Evolutionary conservation across 2,797 vertebrate species (phyloP), one percentile per base, ranked within the genome.

Genomic region (Rhadinocentrus ornatus): DNA sequence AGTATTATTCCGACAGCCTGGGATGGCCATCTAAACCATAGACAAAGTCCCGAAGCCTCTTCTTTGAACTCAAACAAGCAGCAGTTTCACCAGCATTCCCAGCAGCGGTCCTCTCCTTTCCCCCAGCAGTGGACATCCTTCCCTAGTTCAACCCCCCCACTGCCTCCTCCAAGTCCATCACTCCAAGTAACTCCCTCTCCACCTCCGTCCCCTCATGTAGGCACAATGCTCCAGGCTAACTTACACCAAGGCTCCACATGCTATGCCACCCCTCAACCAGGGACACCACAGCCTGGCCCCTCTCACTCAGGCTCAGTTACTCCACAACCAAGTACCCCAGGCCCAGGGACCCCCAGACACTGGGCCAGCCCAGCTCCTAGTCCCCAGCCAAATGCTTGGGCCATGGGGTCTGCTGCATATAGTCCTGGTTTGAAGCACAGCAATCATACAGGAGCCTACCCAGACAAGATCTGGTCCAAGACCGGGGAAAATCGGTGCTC

Each of bases 391-490:
- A 96, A 95, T 65, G 62, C 93, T 0, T 97, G 97, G 96, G 85
- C 81, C 12, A 69, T 94, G 12, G 94, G 94, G 5, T 77, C 93
- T 0, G 85, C 89, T 27, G 92, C 91, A 34, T 95, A 95, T 34
- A 75, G 59, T 60, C 91, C 95, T 0, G 46, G 87, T 77, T 76
- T 92, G 81, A 94, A 91, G 86, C 93, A 94, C 84, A 91, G 86
- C 62, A 90, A 84, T 75, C 92, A 91, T 13, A 83, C 95, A 2
- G 71, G 93, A 57, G 93, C 92, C 44, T 95, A 90, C 77, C 91
- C 96, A 0, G 96, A 96, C 66, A 97, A 97, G 83, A 90, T 96
- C 2, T 96, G 96, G 95, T 93, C 93, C 78, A 97, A 96, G 84
- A 95, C 82, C 0, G 95, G 94, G 27, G 96, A 96, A 68, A 94